Evolutionary conservation across 2,113 vertebrate species (phyloP).

Genomic region (Nerophis ophidion): DNA sequence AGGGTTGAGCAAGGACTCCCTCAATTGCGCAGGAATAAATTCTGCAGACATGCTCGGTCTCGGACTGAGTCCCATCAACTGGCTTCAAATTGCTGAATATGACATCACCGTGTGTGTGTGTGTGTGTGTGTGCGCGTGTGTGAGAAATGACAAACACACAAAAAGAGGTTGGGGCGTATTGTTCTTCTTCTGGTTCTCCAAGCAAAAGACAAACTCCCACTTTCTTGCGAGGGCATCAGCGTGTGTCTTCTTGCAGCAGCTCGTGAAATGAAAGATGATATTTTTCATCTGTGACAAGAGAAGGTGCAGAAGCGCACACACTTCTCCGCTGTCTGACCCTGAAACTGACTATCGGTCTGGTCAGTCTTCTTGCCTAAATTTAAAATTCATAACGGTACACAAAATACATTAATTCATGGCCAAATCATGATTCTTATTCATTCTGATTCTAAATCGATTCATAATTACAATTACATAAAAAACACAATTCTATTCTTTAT

Average conservation of each 20-base stretch:
- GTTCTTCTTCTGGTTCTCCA: not conserved
- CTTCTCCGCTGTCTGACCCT: not conserved
- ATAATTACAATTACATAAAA: too few relatives aligned
- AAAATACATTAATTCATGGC: too few relatives aligned
- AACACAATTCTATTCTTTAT: not conserved
- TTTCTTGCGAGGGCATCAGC: not conserved
- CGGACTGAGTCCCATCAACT: not conserved
- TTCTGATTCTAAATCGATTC: too few relatives aligned
- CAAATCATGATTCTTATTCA: too few relatives aligned
- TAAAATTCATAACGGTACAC: too few relatives aligned
- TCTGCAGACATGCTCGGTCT: constrained; percentile 3
- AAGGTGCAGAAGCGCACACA: not conserved
- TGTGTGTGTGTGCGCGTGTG: not conserved
- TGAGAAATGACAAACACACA: not conserved
- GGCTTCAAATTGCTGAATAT: not conserved
- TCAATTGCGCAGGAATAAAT: constrained; percentile 9
- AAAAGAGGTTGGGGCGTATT: not conserved
- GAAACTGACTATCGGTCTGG: not conserved
- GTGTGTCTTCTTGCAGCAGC: not conserved
- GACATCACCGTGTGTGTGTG: not conserved
- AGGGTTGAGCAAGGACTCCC: constrained; percentile 14
- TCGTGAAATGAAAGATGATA: constrained; percentile 3
- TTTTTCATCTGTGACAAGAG: constrained; percentile 9
- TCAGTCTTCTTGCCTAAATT: not conserved
- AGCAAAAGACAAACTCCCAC: not conserved